Percentiles rank a stretch among this genome's conserved stretches.
Evolutionary conservation across 1,140 invertebrate genomes (phyloP).

Genomic region (Fopius arisanus): DNA sequence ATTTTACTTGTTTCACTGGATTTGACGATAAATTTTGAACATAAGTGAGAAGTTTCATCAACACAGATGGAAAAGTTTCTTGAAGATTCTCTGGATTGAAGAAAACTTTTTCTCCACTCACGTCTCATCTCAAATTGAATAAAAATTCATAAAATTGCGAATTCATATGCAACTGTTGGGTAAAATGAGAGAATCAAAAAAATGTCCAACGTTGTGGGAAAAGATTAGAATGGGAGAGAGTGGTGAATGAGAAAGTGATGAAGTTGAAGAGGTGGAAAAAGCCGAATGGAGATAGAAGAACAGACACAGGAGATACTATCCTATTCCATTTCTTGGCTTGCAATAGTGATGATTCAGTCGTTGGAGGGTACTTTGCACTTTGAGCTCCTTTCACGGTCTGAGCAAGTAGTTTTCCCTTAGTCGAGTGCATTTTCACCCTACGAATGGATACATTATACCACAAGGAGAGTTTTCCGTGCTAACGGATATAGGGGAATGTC

Average conservation of each 20-base stretch:
- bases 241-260: background rate
- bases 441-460: conserved; percentile 24
- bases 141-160: too few relatives aligned
- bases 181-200: too few relatives aligned
- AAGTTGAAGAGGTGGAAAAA: background rate
- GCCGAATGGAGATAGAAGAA: background rate
- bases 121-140: too few relatives aligned
- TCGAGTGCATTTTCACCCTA: conserved; percentile 30
- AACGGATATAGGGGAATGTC: background rate
- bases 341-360: conserved; percentile 34
- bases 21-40: too few relatives aligned
- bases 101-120: too few relatives aligned
- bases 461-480: background rate
- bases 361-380: conserved; percentile 15
- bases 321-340: conserved; percentile 35
- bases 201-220: background rate
- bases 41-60: too few relatives aligned
- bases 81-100: too few relatives aligned
- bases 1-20: too few relatives aligned
- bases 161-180: too few relatives aligned
- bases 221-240: background rate
- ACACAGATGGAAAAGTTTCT: too few relatives aligned
- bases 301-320: conserved; percentile 14
- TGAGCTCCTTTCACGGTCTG: conserved; percentile 12
- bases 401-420: conserved; percentile 31